These are phyloP conservation scores for Lepus americanus DNA, from an alignment of 2,113 vertebrate genomes.

Conservation along the genomic window DNA sequence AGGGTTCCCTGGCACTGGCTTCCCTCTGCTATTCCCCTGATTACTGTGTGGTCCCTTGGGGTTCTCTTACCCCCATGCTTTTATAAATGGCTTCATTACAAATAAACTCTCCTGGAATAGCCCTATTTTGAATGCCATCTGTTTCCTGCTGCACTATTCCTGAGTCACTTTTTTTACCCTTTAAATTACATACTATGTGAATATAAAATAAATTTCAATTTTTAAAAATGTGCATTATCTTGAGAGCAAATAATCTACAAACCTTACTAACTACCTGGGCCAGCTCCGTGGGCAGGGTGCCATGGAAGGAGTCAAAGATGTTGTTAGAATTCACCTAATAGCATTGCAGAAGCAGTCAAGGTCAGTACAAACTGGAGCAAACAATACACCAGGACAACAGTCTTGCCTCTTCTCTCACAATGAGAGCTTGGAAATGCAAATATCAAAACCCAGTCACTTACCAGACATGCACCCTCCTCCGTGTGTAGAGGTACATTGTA, in stretches of 20 bases:
- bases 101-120: constrained; percentile 19
- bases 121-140: constrained; percentile 13
- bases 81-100: neutral
- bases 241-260: neutral
- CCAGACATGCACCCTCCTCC: neutral
- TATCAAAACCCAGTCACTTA: neutral
- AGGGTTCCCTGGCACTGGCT: neutral
- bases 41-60: neutral
- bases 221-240: neutral
- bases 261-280: neutral
- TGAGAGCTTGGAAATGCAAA: neutral
- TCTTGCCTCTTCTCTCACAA: neutral
- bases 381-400: neutral
- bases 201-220: neutral
- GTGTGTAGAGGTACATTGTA: neutral
- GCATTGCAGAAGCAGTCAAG: constrained; percentile 5
- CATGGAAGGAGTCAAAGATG: neutral
- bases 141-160: neutral
- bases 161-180: neutral
- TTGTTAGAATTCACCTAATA: neutral
- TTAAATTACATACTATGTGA: neutral
- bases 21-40: neutral
- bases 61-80: neutral
- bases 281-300: neutral
- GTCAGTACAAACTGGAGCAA: neutral